A percentile compares a stretch with the other conserved stretches of the same genome.
phyloP scores from a whole-genome alignment of 2,888 invertebrate species.

The Meliscaeva auricollis region DNA sequence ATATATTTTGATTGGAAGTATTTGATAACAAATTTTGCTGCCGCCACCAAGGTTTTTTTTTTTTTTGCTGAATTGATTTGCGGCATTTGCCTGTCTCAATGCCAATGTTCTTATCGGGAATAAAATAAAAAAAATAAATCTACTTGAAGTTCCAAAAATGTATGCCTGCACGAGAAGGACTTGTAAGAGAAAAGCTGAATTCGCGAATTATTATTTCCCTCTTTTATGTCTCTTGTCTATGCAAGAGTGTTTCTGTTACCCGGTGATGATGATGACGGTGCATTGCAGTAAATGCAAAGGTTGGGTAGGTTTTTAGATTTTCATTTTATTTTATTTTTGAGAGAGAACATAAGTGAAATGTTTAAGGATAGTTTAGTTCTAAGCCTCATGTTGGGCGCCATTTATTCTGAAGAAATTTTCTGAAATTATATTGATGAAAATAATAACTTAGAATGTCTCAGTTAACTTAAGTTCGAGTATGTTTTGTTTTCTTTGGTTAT shows the following conservation, averaged over 20 bases:
- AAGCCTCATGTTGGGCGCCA: too few species aligned
- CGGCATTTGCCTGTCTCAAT: conserved; percentile 50
- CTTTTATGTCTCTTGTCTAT: conserved; percentile 8
- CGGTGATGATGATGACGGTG: conserved; percentile 4
- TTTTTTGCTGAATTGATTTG: conserved; percentile 22
- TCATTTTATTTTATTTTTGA: background rate
- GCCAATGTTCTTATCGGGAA: conserved; percentile 57
- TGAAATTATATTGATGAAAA: too few species aligned
- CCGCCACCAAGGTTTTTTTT: conserved; percentile 36
- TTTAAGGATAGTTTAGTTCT: background rate
- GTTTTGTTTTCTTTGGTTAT: too few species aligned
- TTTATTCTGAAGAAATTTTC: background rate
- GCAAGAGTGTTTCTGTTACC: background rate
- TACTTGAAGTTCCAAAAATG: background rate
- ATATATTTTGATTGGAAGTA: conserved; percentile 36
- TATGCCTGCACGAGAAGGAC: conserved; percentile 6
- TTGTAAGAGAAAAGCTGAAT: background rate
- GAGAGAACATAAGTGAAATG: background rate
- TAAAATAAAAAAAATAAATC: background rate
- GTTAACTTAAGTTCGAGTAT: too few species aligned
- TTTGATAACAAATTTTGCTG: conserved; percentile 52
- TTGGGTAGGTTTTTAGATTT: background rate
- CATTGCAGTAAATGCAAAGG: conserved; percentile 8
- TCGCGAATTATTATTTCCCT: background rate
- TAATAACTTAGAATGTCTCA: too few species aligned